These are phyloP conservation scores for Daphoenositta chrysoptera DNA, from an alignment of 2,113 vertebrate species.

Conservation along the genomic window DNA sequence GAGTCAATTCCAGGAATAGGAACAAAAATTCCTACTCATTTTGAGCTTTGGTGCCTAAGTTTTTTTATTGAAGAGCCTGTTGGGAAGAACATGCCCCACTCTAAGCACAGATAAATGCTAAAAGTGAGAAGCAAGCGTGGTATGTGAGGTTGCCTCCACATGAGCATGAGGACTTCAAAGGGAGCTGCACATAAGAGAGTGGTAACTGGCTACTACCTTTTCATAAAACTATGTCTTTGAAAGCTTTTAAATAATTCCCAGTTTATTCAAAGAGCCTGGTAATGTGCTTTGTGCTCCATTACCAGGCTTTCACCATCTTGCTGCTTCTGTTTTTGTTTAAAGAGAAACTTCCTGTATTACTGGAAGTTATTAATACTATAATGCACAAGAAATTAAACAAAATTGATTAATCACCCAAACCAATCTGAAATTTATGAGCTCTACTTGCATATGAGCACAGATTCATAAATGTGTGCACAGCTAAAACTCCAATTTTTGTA, in stretches of 20 bases:
- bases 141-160: not conserved
- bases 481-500: not conserved
- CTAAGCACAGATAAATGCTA: not conserved
- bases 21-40: not conserved
- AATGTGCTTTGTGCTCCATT: not conserved
- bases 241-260: not conserved
- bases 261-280: not conserved
- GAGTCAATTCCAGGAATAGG: not conserved
- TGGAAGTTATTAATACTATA: not conserved
- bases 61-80: not conserved
- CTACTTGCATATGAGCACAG: not conserved
- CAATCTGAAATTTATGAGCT: not conserved
- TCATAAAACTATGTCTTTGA: not conserved
- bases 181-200: not conserved
- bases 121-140: not conserved
- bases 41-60: not conserved
- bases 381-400: not conserved
- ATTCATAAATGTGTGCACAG: not conserved
- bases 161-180: not conserved
- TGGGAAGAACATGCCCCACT: not conserved
- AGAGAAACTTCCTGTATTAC: not conserved
- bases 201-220: not conserved
- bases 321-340: not conserved
- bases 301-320: not conserved
- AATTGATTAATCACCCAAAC: not conserved